Conservation (phyloP, 2,113 vertebrate genomes). For the Peromyscus polionotus region DNA sequence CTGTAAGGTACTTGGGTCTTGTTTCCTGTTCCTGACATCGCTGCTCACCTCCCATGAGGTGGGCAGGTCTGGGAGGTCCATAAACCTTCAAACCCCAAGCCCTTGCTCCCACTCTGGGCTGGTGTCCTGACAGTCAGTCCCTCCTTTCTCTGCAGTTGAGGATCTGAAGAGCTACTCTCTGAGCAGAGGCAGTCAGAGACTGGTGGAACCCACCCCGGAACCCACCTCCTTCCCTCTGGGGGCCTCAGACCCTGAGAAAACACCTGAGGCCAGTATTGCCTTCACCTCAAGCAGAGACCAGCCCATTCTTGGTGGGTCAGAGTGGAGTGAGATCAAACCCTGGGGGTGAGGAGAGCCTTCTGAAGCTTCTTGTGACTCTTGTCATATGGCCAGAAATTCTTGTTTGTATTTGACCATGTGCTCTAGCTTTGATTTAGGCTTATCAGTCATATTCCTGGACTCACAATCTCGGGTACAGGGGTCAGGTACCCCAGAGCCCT, state of each 20-base stretch:
- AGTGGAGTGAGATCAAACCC: neutral
- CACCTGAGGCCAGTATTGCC: neutral
- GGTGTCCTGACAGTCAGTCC: neutral
- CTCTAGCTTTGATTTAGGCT: neutral
- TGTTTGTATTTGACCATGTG: neutral
- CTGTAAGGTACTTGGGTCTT: neutral
- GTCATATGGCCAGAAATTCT: neutral
- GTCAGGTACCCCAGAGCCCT: too few relatives aligned
- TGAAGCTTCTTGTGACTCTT: neutral
- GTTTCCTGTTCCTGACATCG: neutral
- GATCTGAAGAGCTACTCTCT: constrained; percentile 83
- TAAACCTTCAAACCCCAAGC: neutral
- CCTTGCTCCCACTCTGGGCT: neutral
- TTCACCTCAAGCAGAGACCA: neutral
- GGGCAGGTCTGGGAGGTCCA: neutral
- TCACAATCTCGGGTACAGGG: neutral
- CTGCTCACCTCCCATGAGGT: neutral
- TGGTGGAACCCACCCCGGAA: neutral
- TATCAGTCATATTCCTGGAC: neutral
- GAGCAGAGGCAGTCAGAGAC: constrained; percentile 62
- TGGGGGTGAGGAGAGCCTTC: neutral
- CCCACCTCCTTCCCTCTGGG: constrained; percentile 56
- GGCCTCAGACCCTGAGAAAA: neutral
- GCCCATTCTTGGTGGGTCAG: constrained; percentile 69
- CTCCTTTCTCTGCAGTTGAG: constrained; percentile 78